phyloP scores from a whole-genome alignment of 2,888 invertebrate species.

The Torymus auratus region DNA sequence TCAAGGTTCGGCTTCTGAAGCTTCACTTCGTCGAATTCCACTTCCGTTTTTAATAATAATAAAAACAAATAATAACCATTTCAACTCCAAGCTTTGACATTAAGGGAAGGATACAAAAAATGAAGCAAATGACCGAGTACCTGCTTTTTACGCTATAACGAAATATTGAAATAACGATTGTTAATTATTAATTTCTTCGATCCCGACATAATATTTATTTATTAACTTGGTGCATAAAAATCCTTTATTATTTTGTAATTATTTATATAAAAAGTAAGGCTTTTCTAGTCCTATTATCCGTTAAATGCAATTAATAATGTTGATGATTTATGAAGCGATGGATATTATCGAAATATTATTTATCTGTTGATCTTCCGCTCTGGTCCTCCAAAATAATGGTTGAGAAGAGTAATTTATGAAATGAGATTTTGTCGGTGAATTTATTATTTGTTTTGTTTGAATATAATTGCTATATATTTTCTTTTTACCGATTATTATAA shows the following conservation, averaged over 20 bases:
- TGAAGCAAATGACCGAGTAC: slow-evolving; percentile 53
- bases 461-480: slow-evolving; percentile 52
- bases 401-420: slow-evolving; percentile 40
- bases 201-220: slow-evolving; percentile 48
- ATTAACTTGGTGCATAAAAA: slow-evolving; percentile 48
- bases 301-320: slow-evolving; percentile 29
- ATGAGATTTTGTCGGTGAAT: slow-evolving; percentile 42
- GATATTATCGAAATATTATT: slow-evolving; percentile 53
- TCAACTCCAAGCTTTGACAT: slow-evolving; percentile 44
- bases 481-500: slow-evolving; percentile 28
- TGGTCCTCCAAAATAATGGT: slow-evolving; percentile 43
- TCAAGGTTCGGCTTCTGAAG: slow-evolving; percentile 42
- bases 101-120: slow-evolving; percentile 27
- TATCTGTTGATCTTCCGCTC: slow-evolving; percentile 45
- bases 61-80: slow-evolving; percentile 45
- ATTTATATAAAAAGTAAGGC: slow-evolving; percentile 50
- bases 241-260: slow-evolving; percentile 55
- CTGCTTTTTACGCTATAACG: slow-evolving; percentile 53
- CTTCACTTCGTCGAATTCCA: slow-evolving; percentile 54
- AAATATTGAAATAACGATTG: slow-evolving; percentile 53
- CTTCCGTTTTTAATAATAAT: slow-evolving; percentile 42
- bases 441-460: slow-evolving; percentile 57
- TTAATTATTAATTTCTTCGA: slow-evolving; percentile 43
- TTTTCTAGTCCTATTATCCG: slow-evolving; percentile 55
- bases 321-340: slow-evolving; percentile 44